Conservation (phyloP, 1,140 invertebrate species). For the Saccostrea echinata region DNA sequence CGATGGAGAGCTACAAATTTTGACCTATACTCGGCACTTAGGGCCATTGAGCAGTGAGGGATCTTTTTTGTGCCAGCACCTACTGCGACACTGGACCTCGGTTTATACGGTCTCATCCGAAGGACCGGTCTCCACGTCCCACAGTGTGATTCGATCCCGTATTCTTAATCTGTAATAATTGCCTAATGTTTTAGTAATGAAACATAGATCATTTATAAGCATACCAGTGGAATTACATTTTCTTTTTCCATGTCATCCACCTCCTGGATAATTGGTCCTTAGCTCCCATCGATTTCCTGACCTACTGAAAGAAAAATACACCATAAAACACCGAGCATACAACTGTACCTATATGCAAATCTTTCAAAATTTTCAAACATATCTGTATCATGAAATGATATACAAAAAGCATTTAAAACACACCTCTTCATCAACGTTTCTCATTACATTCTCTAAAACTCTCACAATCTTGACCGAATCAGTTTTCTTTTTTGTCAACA, state of each 20-base stretch:
- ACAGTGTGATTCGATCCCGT: too few relatives aligned
- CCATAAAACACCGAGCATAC: not conserved
- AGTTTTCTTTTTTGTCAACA: not conserved
- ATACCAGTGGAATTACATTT: too few relatives aligned
- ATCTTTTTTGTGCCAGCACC: too few relatives aligned
- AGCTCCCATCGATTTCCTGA: not conserved
- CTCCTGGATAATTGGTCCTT: not conserved
- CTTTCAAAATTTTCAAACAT: not conserved
- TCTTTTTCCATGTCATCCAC: not conserved
- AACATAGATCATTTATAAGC: not conserved
- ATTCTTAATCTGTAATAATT: not conserved
- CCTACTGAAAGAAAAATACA: not conserved
- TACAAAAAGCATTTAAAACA: too few relatives aligned
- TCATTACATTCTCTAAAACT: not conserved
- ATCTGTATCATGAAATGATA: not conserved
- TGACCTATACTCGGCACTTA: too few relatives aligned
- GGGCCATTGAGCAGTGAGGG: too few relatives aligned
- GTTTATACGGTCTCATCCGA: too few relatives aligned
- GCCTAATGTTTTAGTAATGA: not conserved
- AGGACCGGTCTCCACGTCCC: too few relatives aligned
- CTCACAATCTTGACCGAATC: not conserved
- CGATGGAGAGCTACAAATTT: too few relatives aligned
- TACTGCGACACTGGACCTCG: too few relatives aligned
- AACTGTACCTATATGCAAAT: not conserved
- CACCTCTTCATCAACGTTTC: not conserved